Evolutionary conservation across 1,140 invertebrate genomes (phyloP), one percentile per base, ranked within the genome.

Genomic region (Mizuhopecten yessoensis): DNA sequence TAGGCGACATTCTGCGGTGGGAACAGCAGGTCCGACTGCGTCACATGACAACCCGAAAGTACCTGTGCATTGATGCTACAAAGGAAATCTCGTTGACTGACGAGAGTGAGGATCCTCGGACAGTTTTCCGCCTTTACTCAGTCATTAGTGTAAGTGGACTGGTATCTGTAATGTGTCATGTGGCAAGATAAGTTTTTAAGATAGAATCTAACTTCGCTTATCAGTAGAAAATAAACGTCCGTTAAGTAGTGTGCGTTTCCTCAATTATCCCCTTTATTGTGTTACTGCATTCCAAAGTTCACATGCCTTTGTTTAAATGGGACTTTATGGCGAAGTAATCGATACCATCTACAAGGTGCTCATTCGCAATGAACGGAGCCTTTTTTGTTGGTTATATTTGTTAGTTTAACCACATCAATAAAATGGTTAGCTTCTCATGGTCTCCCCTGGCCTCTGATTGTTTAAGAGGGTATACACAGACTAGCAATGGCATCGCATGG

Each of bases 21-120:
- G 96, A 96, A 87, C 96, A 96, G 88, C 96, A 96, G 89, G 93
- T 96, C 10, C 94, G 96, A 17, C 93, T 97, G 42, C 95, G 96
- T 45, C 96, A 97, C 93, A 96, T 96, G 95, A 96, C 95, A 0
- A 97, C 96, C 34, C 91, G 96, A 86, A 95, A 96, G 89, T 97
- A 96, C 91, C 90, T 97, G 88, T 96, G 95, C 90, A 96, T 96
- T 75, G 94, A 95, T 90, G 92, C 92, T 42, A 93, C 95, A 34
- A 93, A 93, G 87, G 93, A 96, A 33, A 95, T 97, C 15, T 94
- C 94, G 34, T 90, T 97, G 88, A 95, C 95, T 5, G 94, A 95
- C 34, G 96, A 96, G 92, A 94, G 94, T 89, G 96, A 96, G 88
- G 96, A 96, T 93, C 96, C 96, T 0, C 93, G 95, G 86, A 96